Conservation (phyloP, 2,113 vertebrate genomes). For the Oryzias curvinotus region DNA sequence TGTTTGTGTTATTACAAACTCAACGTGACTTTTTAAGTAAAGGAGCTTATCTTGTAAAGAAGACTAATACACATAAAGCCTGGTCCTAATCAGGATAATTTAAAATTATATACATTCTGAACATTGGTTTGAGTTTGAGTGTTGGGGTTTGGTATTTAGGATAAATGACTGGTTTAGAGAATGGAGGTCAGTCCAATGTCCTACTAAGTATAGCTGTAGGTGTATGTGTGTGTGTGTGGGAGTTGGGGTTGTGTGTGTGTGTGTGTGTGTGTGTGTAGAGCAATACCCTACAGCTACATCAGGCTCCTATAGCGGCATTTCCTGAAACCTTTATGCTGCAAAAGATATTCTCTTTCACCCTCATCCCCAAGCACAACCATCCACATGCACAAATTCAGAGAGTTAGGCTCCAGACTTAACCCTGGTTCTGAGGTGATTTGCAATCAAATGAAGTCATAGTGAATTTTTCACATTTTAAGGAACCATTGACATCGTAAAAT, state of each 20-base stretch:
- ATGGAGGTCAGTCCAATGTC: background rate
- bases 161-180: background rate
- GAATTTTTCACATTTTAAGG: conserved; percentile 47
- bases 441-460: conserved; percentile 41
- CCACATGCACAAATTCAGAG: conserved; percentile 9
- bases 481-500: conserved; percentile 20
- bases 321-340: conserved; percentile 47
- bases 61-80: no score
- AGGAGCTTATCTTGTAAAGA: no score
- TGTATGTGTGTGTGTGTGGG: conserved; percentile 1
- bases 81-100: no score
- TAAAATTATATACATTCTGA: no score
- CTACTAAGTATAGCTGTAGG: background rate
- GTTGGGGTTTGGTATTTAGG: no score
- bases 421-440: conserved; percentile 42
- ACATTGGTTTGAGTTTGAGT: background rate
- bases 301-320: conserved; percentile 60
- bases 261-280: conserved; percentile 18
- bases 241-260: background rate
- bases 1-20: no score
- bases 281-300: conserved; percentile 51
- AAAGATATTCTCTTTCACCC: conserved; percentile 59
- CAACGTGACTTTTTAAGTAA: no score
- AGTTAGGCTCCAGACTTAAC: conserved; percentile 24
- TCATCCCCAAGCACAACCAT: conserved; percentile 25